Base-by-base conservation (phyloP, 2,888 invertebrate species). In the Minunthozetes semirufus region DNA sequence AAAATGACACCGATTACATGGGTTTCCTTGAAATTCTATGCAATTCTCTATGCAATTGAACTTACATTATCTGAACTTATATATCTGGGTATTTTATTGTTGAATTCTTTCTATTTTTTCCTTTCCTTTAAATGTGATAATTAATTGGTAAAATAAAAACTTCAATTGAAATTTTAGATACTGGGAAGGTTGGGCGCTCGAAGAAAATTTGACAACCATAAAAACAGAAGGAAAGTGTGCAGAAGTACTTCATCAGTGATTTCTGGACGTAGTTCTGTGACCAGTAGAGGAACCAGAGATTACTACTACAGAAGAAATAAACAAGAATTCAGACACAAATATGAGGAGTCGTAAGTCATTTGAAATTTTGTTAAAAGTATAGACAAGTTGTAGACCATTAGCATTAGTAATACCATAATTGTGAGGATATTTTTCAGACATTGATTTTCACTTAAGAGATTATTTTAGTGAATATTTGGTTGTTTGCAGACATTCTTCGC, bases 241-340 rank as follows among this genome's bases (percentile, higher is more conserved):
- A 42, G 70, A 17, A 70, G 70, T 25, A 38, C 27, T 1, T 70
- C 70, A 22, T 70, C 70, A n/a, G 46, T 70, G 9, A 27, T 70
- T 8, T 72, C 75, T 29, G 75, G 75, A 38, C 75, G 75, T 33
- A 75, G 75, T 72, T 75, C 75, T 53, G 75, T 75, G 25, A 72
- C 75, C 25, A 75, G 75, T 72, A 71, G 75, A 72, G 72, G 53
- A 6, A 59, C 75, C 22, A 71, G 72, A 38, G 75, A 75, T 48
- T 1, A 42, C 2, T 53, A 71, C 5, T 66, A 63, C 22, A 50
- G 75, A 72, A 63, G 71, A 59, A 33, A 46, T 61, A 53, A 61
- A 74, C 38, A 61, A 22, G 73, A 56, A 27, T 25, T 50, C 19
- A n/a, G 74, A 50, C 25, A 48, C 22, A 74, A 29, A 27, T 9